Evolutionary conservation across 2,113 vertebrate genomes (phyloP).

Genomic region (Nannobrachium achirus): DNA sequence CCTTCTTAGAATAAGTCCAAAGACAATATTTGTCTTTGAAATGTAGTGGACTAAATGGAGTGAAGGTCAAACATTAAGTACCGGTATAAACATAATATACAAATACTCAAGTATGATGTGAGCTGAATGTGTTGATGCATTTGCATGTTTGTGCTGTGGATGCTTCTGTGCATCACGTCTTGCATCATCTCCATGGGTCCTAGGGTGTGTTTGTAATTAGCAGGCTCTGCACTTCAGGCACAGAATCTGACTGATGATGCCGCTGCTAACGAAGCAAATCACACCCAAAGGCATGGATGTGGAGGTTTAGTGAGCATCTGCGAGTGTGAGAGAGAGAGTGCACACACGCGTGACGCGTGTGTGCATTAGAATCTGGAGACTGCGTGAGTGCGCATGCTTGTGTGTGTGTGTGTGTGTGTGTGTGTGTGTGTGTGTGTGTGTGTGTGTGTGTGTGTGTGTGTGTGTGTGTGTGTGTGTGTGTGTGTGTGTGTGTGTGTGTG

Average conservation of each 20-base stretch:
- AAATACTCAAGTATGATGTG: too few relatives aligned
- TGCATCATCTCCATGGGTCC: slow-evolving; percentile 49
- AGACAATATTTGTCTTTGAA: too few relatives aligned
- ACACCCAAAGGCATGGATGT: slow-evolving; percentile 39
- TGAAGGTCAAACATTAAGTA: too few relatives aligned
- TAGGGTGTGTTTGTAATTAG: slow-evolving; percentile 70
- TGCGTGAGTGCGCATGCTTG: slow-evolving; percentile 6
- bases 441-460: background rate
- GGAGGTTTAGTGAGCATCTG: background rate
- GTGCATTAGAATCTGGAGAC: background rate
- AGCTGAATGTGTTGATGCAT: background rate
- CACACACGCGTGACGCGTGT: too few relatives aligned
- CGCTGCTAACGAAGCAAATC: slow-evolving; percentile 64
- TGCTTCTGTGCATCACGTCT: background rate
- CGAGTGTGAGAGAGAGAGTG: background rate
- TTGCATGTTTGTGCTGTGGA: background rate
- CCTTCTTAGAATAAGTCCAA: too few relatives aligned
- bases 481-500: background rate
- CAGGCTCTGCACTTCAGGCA: slow-evolving; percentile 48
- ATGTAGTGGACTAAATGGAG: too few relatives aligned
- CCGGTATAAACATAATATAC: too few relatives aligned
- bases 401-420: background rate
- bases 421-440: too few relatives aligned
- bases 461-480: background rate
- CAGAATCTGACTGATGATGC: slow-evolving; percentile 49